Evolutionary conservation across 2,888 invertebrate genomes (phyloP), one percentile per base, ranked within the genome.

Genomic region (Sarcophaga carnaria): DNA sequence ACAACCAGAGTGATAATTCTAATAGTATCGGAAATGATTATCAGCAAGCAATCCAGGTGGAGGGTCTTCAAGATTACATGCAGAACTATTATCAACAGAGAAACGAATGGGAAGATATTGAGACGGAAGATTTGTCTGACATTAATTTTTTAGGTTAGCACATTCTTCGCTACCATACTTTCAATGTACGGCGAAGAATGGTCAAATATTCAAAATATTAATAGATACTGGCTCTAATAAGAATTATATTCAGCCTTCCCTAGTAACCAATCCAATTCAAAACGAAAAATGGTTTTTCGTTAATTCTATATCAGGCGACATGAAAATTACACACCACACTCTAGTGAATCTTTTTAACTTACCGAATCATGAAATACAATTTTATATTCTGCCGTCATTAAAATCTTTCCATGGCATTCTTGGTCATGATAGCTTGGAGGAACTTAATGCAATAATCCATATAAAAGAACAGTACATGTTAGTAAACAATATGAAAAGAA

Each of bases 281-380:
- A 78, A 62, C 5, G 62, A 70, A n/a, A 67, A 14, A 25, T 17
- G 17, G 20, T 80, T 74, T 74, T 67, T 74, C 25, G 80, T 45
- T 5, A 74, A 80, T 20, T 74, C 59, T 47, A 62, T 80, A 74
- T 47, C 60, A 22, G 72, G 60, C 5, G 45, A 80, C 20, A 74
- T 67, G 37, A 59, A 80, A 80, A 80, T 80, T 45, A 67, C 67
- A 25, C 64, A 66, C 45, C 74, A 80, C 45, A 74, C 74, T 6
- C 17, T 37, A 2, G 66, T 54, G 37, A 72, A 80, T 60, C 54
- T 74, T 60, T 66, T 74, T 10, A 72, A 66, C 27, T 25, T 72
- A 74, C 72, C 66, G 20, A 67, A 67, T 45, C 59, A 74, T 45
- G 59, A 66, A 66, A 27, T 72, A 22, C 72, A 80, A 72, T 72